Base-by-base conservation (phyloP, 2,797 vertebrate species). In the Choloepus didactylus region DNA sequence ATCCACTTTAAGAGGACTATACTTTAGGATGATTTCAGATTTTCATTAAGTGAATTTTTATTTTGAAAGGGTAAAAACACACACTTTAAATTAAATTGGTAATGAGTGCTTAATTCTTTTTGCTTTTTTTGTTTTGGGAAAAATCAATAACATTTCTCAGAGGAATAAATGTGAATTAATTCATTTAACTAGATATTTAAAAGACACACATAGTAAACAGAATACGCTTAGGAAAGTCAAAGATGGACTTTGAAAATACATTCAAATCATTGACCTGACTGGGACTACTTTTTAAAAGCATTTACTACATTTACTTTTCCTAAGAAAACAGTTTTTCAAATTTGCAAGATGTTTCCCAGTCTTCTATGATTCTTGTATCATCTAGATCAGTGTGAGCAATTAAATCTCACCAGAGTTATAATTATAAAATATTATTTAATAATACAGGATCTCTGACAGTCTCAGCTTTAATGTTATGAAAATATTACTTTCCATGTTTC, bases 111-210 rank as follows among this genome's bases (percentile, higher is more conserved):
- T 98, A 98, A 98, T 98, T 98, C 89, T 97, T 98, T 99, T 98
- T 92, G 21, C 92, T 84, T 69, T 25, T 25, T 87, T 85, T 77
- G 51, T 56, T 91, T 87, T 87, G 96, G 98, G 97, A 98, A 98
- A 98, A 98, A 98, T 99, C 98, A 98, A 98, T 98, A 98, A 25
- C 18, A 80, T 93, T 98, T 97, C 97, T 98, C 98, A 98, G 98
- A 98, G 96, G 89, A 98, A 98, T 97, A 96, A 97, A 98, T 96
- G 97, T 98, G 98, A 98, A 98, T 98, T 93, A 98, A 97, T 98
- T 98, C 62, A 98, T 98, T 98, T 98, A 97, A 96, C 96, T 86
- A 98, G 97, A 98, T 98, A 93, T 97, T 98, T 97, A 98, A 98
- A 98, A 97, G 98, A 96, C 96, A 98, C 98, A 95, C 93, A 98